Conservation (phyloP, 2,888 invertebrate genomes). For the Netelia melanura region DNA sequence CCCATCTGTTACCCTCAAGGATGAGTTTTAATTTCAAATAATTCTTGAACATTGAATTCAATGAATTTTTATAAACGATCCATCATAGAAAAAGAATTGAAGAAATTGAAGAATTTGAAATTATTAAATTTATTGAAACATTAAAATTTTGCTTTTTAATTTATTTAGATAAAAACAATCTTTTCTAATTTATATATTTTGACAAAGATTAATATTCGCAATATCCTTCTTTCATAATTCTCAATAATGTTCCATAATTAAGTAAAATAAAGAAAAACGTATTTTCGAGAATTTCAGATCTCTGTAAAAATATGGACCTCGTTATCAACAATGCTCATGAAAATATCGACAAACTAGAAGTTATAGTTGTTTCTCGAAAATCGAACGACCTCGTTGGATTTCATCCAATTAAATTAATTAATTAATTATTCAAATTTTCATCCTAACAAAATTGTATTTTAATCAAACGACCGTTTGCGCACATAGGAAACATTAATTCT, state of each 20-base stretch:
- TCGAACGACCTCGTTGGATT: background rate
- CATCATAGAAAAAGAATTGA: too few relatives aligned
- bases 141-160: too few relatives aligned
- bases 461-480: background rate
- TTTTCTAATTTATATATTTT: too few relatives aligned
- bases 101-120: too few relatives aligned
- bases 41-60: too few relatives aligned
- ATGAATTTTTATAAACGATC: too few relatives aligned
- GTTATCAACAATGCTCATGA: too few relatives aligned
- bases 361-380: background rate
- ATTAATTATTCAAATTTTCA: background rate
- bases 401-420: background rate
- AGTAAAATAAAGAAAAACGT: background rate
- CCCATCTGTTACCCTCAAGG: too few relatives aligned
- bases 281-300: background rate
- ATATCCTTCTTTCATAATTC: background rate
- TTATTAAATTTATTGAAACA: too few relatives aligned
- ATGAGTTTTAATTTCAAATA: too few relatives aligned
- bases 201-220: background rate
- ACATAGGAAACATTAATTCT: too few relatives aligned
- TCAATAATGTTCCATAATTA: background rate
- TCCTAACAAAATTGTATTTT: background rate
- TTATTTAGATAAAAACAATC: too few relatives aligned
- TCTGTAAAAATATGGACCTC: background rate
- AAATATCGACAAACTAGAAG: background rate